Evolutionary conservation across 2,888 invertebrate species (phyloP).

Genomic region (Saturnia japonica): DNA sequence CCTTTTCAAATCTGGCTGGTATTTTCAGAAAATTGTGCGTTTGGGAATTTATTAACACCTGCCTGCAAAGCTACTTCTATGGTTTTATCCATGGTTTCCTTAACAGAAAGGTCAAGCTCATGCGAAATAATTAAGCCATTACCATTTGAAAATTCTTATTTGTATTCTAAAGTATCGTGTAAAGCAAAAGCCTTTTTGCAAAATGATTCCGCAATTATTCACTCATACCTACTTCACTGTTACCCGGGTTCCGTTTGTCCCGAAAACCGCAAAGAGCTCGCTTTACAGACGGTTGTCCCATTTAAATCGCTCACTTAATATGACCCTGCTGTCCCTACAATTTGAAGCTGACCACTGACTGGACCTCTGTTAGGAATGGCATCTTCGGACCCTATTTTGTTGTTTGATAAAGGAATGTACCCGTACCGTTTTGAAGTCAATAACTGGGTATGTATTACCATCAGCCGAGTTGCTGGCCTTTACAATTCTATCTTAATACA

Average conservation of each 20-base stretch:
- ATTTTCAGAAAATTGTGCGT: no score
- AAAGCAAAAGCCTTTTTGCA: neutral
- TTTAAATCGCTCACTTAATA: conserved; percentile 58
- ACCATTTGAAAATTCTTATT: neutral
- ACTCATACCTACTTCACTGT: conserved; percentile 13
- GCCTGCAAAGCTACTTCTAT: no score
- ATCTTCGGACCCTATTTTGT: conserved; percentile 40
- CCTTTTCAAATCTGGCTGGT: no score
- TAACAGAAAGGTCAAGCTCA: neutral
- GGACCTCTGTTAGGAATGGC: conserved; percentile 42
- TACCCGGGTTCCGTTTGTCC: conserved; percentile 16
- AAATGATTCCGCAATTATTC: conserved; percentile 5
- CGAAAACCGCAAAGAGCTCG: conserved; percentile 46
- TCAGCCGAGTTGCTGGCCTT: neutral
- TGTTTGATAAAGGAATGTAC: neutral
- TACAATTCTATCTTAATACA: neutral
- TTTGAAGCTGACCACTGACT: conserved; percentile 38
- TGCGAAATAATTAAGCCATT: neutral
- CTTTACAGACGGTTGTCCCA: conserved; percentile 41
- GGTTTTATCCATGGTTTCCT: neutral
- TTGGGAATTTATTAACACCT: no score
- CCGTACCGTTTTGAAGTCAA: neutral
- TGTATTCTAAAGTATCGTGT: neutral
- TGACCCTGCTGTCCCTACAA: conserved; percentile 39
- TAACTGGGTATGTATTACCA: neutral